These are phyloP conservation scores for Morphnarchus princeps DNA, from an alignment of 2,113 vertebrate species.

Conservation along the genomic window DNA sequence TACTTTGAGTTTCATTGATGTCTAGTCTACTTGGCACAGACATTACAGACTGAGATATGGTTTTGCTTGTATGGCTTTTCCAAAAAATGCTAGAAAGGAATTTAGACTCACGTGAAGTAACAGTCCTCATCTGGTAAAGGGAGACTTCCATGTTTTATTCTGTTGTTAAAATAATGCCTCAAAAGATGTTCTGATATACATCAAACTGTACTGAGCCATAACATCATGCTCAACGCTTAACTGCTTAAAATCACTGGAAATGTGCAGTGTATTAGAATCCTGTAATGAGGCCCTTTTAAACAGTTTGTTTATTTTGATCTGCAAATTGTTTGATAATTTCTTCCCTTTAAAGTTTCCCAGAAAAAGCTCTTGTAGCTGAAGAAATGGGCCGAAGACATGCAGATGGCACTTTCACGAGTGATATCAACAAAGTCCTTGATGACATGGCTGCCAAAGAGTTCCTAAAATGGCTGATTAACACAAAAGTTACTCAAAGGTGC, in stretches of 20 bases:
- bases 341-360: constrained; percentile 76
- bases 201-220: fast-evolving
- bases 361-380: constrained; percentile 66
- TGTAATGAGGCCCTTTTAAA: not conserved
- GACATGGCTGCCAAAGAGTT: constrained; percentile 92
- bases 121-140: not conserved
- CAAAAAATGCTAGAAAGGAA: not conserved
- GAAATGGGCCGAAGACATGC: constrained; percentile 84
- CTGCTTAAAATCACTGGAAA: not conserved
- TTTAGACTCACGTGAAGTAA: not conserved
- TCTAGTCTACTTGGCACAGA: not conserved
- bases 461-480: constrained; percentile 93
- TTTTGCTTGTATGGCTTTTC: not conserved
- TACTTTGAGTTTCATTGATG: not conserved
- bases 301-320: not conserved
- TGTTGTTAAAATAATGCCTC: not conserved
- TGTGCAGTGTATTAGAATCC: not conserved
- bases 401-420: constrained; percentile 95
- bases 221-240: not conserved
- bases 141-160: not conserved
- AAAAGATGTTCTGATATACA: not conserved
- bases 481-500: constrained; percentile 83
- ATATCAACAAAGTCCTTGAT: constrained; percentile 93
- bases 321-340: not conserved
- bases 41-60: not conserved